Evolutionary conservation across 2,888 invertebrate genomes (phyloP).

Genomic region (Cordilura impudica): DNA sequence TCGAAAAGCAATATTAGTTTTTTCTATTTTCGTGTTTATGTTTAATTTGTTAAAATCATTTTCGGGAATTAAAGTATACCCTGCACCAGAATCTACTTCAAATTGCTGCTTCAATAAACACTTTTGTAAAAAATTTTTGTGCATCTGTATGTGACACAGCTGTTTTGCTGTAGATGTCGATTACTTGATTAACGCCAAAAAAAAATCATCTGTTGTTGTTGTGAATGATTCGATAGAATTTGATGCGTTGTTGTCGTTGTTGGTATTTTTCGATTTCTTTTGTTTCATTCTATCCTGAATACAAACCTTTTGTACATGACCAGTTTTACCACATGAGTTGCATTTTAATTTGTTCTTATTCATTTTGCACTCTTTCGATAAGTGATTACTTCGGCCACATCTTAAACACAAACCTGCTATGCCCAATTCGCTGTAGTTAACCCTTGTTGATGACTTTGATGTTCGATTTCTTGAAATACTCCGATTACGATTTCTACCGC

Average conservation of each 20-base stretch:
- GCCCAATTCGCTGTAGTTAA: slow-evolving; percentile 29
- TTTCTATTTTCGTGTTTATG: neutral
- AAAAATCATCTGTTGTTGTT: too few relatives aligned
- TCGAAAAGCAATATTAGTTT: slow-evolving; percentile 33
- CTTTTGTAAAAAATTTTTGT: slow-evolving; percentile 17
- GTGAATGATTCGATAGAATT: neutral
- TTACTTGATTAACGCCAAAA: too few relatives aligned
- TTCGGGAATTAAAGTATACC: slow-evolving; percentile 23
- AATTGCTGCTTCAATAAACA: slow-evolving; percentile 22
- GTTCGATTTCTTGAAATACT: neutral
- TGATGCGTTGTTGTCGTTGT: neutral
- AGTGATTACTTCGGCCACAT: slow-evolving; percentile 33
- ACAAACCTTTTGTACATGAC: slow-evolving; percentile 11
- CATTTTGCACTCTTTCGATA: slow-evolving; percentile 20
- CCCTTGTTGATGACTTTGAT: slow-evolving; percentile 8
- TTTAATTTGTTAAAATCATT: slow-evolving; percentile 27
- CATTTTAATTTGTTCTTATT: slow-evolving; percentile 17
- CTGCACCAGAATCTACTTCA: too few relatives aligned
- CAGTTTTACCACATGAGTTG: slow-evolving; percentile 7
- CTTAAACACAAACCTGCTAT: slow-evolving; percentile 16
- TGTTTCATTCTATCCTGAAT: neutral
- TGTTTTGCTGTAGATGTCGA: too few relatives aligned
- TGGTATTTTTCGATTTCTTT: neutral
- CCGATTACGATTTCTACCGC: neutral
- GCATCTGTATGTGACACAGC: too few relatives aligned